Conservation (phyloP, 2,888 invertebrate genomes). For the Phengaris alcon region DNA sequence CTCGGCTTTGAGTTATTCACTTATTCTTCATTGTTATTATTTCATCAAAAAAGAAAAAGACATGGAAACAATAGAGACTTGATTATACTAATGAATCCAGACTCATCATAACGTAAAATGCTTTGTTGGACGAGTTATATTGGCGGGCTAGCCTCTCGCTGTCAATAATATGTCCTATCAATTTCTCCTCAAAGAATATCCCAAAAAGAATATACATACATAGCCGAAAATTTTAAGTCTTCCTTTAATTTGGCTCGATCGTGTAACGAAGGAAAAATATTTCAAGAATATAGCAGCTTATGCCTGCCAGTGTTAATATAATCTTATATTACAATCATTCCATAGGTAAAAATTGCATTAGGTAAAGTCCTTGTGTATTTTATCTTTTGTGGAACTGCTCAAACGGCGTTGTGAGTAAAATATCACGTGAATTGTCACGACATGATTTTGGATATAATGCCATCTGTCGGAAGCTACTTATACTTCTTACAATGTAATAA, state of each 20-base stretch:
- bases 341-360: too few relatives aligned
- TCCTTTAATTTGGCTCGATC: background rate
- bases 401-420: too few relatives aligned
- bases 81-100: conserved; percentile 9
- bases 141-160: background rate
- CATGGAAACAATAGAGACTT: conserved; percentile 12
- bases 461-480: too few relatives aligned
- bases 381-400: too few relatives aligned
- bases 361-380: too few relatives aligned
- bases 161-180: conserved; percentile 14
- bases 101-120: background rate
- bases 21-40: conserved; percentile 3
- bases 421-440: too few relatives aligned
- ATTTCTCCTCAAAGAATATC: background rate
- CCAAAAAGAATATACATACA: background rate
- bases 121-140: background rate
- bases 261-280: background rate
- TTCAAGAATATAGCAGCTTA: background rate
- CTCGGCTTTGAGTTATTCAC: conserved; percentile 7
- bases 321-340: too few relatives aligned
- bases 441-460: too few relatives aligned
- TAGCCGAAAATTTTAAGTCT: background rate
- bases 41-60: background rate
- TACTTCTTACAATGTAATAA: too few relatives aligned
- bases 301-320: background rate